Conservation (phyloP, 2,797 vertebrate species). For the Mallotus villosus region DNA sequence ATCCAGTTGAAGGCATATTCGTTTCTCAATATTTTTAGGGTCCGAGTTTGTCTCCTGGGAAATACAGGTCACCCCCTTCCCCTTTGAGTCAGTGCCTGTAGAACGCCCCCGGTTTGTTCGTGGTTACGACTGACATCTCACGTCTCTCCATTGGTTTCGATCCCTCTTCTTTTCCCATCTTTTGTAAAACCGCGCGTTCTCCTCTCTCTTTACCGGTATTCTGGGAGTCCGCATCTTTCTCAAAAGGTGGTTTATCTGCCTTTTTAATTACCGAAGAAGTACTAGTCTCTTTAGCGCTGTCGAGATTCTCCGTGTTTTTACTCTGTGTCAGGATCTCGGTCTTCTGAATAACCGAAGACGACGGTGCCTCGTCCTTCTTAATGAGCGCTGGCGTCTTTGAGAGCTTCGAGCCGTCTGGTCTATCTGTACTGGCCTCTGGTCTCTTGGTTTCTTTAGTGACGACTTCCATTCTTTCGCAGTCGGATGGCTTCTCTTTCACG, state of each 20-base stretch:
- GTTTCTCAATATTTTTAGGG: constrained; percentile 25
- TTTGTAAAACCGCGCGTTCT: constrained; percentile 13
- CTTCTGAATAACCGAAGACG: constrained; percentile 30
- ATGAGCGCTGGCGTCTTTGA: constrained; percentile 20
- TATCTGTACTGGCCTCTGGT: constrained; percentile 13
- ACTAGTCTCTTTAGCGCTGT: not conserved
- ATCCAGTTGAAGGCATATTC: constrained; percentile 30
- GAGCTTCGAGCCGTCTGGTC: constrained; percentile 3
- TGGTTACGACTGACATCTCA: not conserved
- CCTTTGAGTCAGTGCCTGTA: not conserved
- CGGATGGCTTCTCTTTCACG: not conserved
- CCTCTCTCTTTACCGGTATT: constrained; percentile 2
- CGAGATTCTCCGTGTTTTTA: not conserved
- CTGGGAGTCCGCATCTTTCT: constrained; percentile 28
- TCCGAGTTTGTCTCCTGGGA: not conserved
- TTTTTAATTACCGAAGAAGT: constrained; percentile 23
- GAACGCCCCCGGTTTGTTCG: not conserved
- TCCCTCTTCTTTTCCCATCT: constrained; percentile 3
- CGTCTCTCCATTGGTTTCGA: constrained; percentile 14
- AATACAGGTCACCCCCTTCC: not conserved
- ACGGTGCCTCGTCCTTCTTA: constrained; percentile 21
- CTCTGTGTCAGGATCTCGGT: constrained; percentile 25
- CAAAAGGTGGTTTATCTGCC: constrained; percentile 10
- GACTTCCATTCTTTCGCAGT: not conserved
- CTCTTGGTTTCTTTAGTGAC: not conserved